Evolutionary conservation across 1,140 invertebrate species (phyloP).

Genomic region (Asobara japonica): DNA sequence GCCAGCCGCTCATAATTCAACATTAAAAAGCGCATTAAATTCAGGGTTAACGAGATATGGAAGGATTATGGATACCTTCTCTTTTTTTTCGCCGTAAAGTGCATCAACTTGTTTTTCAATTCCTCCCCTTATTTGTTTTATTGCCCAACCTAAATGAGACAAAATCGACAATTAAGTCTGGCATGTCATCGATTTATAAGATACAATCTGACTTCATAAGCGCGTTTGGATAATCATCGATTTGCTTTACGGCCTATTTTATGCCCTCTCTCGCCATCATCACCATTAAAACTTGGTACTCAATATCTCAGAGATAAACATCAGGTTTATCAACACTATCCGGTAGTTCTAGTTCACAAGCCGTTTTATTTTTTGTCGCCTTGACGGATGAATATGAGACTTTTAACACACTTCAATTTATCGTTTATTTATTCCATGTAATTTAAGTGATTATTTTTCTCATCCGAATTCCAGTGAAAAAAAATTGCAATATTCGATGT

Average conservation of each 20-base stretch:
- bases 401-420: conserved; percentile 1
- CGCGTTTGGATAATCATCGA: conserved; percentile 27
- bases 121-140: background rate
- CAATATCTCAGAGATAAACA: conserved; percentile 12
- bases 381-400: background rate
- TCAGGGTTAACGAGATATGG: conserved; percentile 16
- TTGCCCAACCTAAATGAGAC: background rate
- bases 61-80: background rate
- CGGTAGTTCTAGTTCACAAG: conserved; percentile 11
- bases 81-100: background rate
- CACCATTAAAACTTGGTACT: conserved; percentile 11
- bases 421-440: background rate
- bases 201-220: conserved; percentile 8
- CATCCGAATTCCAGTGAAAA: no score
- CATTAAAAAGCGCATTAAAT: conserved; percentile 20
- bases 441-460: no score
- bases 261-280: conserved; percentile 4
- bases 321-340: background rate
- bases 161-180: conserved; percentile 9
- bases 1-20: conserved; percentile 13
- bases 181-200: conserved; percentile 12
- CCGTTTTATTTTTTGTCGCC: background rate
- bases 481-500: no score
- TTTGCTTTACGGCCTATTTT: conserved; percentile 34
- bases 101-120: background rate